Conservation (phyloP, 2,888 invertebrate genomes). For the Aporophyla lueneburgensis region DNA sequence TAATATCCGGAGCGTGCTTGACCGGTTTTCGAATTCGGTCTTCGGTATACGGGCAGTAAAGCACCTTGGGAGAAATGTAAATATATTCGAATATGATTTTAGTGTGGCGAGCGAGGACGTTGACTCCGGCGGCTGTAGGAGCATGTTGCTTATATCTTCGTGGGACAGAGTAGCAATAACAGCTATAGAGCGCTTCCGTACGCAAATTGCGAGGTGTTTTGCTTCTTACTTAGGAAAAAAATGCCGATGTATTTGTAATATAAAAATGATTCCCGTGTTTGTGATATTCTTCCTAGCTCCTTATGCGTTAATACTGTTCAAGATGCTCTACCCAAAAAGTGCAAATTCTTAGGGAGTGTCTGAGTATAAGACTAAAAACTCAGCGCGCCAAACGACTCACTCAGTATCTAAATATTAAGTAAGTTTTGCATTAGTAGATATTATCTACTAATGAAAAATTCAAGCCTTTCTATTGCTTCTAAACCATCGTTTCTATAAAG, state of each 20-base stretch:
- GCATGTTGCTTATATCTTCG: constrained; percentile 69
- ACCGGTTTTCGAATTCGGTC: constrained; percentile 67
- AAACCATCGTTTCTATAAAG: not conserved
- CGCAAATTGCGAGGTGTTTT: not conserved
- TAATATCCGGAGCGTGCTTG: constrained; percentile 63
- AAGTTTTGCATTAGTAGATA: not conserved
- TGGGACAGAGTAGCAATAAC: constrained; percentile 52
- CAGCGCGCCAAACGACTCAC: not conserved
- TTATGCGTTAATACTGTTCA: not conserved
- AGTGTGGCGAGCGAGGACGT: constrained; percentile 78
- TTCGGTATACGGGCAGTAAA: constrained; percentile 72
- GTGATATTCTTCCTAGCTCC: not conserved
- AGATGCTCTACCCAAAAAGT: not conserved
- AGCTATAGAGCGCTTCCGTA: constrained; percentile 43
- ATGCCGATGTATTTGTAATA: not conserved
- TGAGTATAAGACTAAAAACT: not conserved
- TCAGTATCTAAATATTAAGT: not conserved
- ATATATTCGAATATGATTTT: constrained; percentile 83
- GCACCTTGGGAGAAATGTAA: constrained; percentile 80
- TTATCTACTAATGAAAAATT: not conserved
- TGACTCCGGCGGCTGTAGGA: constrained; percentile 74
- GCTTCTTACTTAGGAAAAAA: not conserved
- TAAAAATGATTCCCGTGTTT: not conserved
- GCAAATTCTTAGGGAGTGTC: not conserved
- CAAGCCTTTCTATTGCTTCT: not conserved